A percentile compares a stretch with the other conserved stretches of the same genome.
These are phyloP conservation scores for Melangyna quadrimaculata DNA, from an alignment of 2,888 invertebrate genomes.

Conservation along the genomic window DNA sequence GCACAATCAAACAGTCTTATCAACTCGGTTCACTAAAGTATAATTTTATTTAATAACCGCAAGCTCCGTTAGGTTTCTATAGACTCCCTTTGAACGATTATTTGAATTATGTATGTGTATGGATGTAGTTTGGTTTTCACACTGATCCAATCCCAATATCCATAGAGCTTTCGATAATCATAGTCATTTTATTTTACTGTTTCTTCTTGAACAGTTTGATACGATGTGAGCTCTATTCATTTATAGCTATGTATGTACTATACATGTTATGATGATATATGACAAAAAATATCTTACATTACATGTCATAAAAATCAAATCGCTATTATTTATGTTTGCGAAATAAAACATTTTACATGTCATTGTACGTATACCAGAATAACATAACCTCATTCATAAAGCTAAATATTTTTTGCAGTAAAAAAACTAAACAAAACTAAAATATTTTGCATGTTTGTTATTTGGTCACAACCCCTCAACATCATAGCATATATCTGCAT, in stretches of 20 bases:
- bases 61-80: conserved; percentile 57
- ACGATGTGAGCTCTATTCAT: conserved; percentile 18
- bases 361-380: conserved; percentile 1
- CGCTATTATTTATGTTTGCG: conserved; percentile 18
- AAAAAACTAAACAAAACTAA: not conserved
- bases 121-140: not conserved
- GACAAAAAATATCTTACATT: not conserved
- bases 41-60: conserved; percentile 53
- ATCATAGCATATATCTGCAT: not conserved
- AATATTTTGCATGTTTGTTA: conserved; percentile 12
- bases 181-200: conserved; percentile 46
- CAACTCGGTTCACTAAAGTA: conserved; percentile 22
- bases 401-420: not conserved
- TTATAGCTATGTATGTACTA: not conserved
- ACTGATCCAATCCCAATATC: not conserved
- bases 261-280: too few species aligned
- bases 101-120: not conserved
- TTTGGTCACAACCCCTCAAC: not conserved
- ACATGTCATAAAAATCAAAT: conserved; percentile 9
- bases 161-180: conserved; percentile 42
- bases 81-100: conserved; percentile 8
- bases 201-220: conserved; percentile 57
- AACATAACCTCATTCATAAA: conserved; percentile 15
- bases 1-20: conserved; percentile 27
- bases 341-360: not conserved